Evolutionary conservation across 1,140 invertebrate species (phyloP).

Genomic region (Acromyrmex heyeri): DNA sequence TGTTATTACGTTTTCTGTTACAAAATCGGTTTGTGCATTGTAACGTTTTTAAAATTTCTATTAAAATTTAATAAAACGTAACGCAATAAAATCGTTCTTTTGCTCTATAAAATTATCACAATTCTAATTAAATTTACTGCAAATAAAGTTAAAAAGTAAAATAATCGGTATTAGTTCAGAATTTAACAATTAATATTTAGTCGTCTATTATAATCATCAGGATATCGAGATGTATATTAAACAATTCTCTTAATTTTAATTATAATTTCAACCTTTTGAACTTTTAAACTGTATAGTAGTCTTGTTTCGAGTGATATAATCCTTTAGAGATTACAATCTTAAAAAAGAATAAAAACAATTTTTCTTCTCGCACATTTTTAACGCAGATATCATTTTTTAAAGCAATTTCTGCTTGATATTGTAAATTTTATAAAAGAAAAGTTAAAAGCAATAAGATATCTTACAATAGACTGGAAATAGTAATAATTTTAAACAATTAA

Average conservation of each 20-base stretch:
- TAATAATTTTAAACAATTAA: conserved; percentile 6
- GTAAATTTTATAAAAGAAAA: neutral
- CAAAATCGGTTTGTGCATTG: neutral
- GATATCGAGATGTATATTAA: neutral
- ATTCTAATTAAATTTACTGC: neutral
- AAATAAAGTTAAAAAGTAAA: neutral
- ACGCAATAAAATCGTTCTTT: neutral
- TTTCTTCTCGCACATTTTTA: neutral
- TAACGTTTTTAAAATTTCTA: neutral
- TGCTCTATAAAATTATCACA: neutral
- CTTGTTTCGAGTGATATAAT: neutral
- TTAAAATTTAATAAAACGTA: conserved; percentile 10
- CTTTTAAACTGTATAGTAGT: neutral
- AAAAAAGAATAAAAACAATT: neutral
- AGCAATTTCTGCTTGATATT: neutral
- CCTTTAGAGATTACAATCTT: neutral
- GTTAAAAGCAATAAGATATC: neutral
- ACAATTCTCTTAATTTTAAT: neutral
- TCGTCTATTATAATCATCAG: neutral
- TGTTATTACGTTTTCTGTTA: neutral
- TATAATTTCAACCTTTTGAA: neutral
- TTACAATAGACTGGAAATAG: neutral
- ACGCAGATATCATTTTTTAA: neutral
- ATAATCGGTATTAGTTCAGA: neutral
- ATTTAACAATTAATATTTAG: conserved; percentile 25